Percentiles rank a stretch among this genome's conserved stretches.
Evolutionary conservation across 2,888 invertebrate species (phyloP).

Genomic region (Himalopsyche japonica): DNA sequence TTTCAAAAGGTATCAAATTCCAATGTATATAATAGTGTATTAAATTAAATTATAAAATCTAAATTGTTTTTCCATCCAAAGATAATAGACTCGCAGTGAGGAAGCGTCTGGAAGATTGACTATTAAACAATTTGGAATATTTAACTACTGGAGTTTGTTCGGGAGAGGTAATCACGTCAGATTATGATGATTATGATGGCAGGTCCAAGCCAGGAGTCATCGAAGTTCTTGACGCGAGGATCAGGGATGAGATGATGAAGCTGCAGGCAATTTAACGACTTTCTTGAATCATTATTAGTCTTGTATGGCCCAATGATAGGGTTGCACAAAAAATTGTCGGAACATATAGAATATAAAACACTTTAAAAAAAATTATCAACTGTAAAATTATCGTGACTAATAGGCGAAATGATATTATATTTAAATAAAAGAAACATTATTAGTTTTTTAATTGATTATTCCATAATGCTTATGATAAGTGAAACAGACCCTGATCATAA

Average conservation of each 20-base stretch:
- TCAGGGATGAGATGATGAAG: constrained; percentile 17
- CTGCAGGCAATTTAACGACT: constrained; percentile 3
- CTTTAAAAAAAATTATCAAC: too few species aligned
- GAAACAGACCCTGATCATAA: too few species aligned
- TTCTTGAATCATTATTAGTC: neutral
- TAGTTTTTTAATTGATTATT: too few species aligned
- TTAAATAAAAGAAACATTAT: too few species aligned
- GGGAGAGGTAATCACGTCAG: constrained; percentile 55
- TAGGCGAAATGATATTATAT: too few species aligned
- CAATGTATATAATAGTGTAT: neutral
- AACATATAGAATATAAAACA: too few species aligned
- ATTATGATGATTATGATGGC: constrained; percentile 45
- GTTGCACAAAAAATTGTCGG: neutral
- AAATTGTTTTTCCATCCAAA: neutral
- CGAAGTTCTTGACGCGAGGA: neutral
- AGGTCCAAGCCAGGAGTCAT: neutral
- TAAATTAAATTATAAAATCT: neutral
- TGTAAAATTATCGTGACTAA: too few species aligned
- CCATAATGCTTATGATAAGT: too few species aligned
- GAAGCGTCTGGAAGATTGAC: neutral
- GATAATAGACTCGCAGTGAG: neutral
- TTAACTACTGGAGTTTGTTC: constrained; percentile 61
- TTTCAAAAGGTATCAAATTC: neutral
- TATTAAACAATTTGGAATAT: constrained; percentile 62
- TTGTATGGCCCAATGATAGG: neutral